phyloP scores from a whole-genome alignment of 30 jellyfish, hydroid and myxozoan species.

The Aurelia sp. region DNA sequence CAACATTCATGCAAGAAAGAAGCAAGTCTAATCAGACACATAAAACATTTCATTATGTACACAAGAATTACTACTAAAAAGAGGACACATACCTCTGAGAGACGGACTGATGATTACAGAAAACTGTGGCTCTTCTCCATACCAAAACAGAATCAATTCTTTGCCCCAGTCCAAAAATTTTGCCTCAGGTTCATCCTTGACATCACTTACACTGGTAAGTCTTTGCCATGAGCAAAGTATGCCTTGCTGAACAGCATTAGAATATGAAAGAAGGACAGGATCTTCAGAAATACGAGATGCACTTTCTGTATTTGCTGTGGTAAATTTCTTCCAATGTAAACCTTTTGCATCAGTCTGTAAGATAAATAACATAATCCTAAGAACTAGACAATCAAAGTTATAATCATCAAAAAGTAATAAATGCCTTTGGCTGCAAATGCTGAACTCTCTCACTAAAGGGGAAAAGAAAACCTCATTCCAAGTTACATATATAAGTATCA shows the following conservation, averaged over 20 bases:
- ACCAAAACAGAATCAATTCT: conserved; percentile 89
- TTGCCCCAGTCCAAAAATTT: conserved; percentile 65
- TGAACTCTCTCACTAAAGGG: no score
- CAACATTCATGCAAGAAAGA: no score
- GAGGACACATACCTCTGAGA: conserved; percentile 61
- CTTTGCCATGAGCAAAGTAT: conserved; percentile 89
- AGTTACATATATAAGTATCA: no score
- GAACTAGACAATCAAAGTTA: neutral
- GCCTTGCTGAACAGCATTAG: conserved; percentile 84
- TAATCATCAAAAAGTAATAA: neutral
- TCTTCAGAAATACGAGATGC: conserved; percentile 72
- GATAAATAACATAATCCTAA: neutral
- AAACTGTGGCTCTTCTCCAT: conserved; percentile 95
- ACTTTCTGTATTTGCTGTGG: conserved; percentile 34
- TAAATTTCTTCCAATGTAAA: conserved; percentile 89
- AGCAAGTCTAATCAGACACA: no score
- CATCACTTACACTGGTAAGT: conserved; percentile 9
- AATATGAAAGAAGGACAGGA: conserved; percentile 83
- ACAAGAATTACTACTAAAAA: neutral
- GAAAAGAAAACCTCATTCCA: no score
- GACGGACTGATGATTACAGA: conserved; percentile 52
- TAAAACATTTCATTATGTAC: no score
- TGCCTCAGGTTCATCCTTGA: conserved; percentile 45
- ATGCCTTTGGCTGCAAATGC: no score
- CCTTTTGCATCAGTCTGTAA: conserved; percentile 92